Percentiles rank a stretch among this genome's conserved stretches.
phyloP scores from a whole-genome alignment of 2,888 invertebrate species.

The Poecilus cupreus region DNA sequence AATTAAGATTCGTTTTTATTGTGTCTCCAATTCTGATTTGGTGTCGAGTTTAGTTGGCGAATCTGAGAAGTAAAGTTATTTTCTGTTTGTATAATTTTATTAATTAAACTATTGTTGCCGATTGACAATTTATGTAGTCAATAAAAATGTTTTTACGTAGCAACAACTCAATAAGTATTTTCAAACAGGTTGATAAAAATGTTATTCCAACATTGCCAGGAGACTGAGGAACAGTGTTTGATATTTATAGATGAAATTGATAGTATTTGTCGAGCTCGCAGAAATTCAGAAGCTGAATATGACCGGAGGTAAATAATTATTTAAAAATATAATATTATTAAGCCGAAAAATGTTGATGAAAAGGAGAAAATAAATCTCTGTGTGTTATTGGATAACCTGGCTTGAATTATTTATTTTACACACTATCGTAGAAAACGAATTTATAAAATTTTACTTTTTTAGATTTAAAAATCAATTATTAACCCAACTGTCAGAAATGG shows the following conservation, averaged over 20 bases:
- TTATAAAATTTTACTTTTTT: neutral
- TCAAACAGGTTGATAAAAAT: conserved; percentile 65
- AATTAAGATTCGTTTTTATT: conserved; percentile 73
- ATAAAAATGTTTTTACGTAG: too few relatives aligned
- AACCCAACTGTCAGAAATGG: conserved; percentile 73
- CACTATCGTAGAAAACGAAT: too few relatives aligned
- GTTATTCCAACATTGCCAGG: conserved; percentile 67
- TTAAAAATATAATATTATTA: too few relatives aligned
- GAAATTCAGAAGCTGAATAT: conserved; percentile 73
- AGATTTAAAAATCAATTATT: conserved; percentile 77
- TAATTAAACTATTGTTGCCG: too few relatives aligned
- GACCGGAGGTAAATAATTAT: conserved; percentile 71
- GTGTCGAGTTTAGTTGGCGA: conserved; percentile 76
- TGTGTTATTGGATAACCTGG: too few relatives aligned
- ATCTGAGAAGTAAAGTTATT: conserved; percentile 75
- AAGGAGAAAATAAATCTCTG: too few relatives aligned
- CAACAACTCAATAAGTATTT: too few relatives aligned
- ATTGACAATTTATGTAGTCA: too few relatives aligned
- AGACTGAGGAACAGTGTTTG: conserved; percentile 69
- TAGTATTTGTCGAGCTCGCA: conserved; percentile 74
- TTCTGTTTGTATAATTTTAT: neutral
- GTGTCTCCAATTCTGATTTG: conserved; percentile 74
- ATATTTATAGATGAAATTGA: conserved; percentile 79
- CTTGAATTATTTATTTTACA: too few relatives aligned
- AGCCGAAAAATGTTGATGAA: too few relatives aligned